These are phyloP conservation scores for Clarias platycephalus DNA, from an alignment of 2,797 vertebrate species.

Conservation along the genomic window DNA sequence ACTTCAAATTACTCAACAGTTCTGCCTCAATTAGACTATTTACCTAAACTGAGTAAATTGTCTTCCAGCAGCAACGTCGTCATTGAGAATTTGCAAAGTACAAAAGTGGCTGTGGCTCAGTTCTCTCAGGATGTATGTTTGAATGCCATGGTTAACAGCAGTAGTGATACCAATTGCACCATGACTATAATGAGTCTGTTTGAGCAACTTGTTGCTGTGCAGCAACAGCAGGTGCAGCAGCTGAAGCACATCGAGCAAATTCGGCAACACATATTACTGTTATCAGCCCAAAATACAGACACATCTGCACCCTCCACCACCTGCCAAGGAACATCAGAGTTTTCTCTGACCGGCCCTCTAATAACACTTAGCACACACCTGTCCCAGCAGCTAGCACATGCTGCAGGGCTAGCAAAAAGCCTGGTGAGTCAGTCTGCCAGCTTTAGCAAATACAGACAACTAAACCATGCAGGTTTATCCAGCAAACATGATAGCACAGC, in stretches of 20 bases:
- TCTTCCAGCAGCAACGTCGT: slow-evolving; percentile 97
- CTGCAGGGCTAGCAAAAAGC: slow-evolving; percentile 96
- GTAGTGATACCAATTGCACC: slow-evolving; percentile 57
- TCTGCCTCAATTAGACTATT: slow-evolving; percentile 90
- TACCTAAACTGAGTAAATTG: slow-evolving; percentile 90
- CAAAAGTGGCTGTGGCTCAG: slow-evolving; percentile 97
- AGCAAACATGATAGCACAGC: slow-evolving; percentile 74
- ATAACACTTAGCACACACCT: slow-evolving; percentile 95
- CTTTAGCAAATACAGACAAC: slow-evolving; percentile 90
- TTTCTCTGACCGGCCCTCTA: slow-evolving; percentile 86
- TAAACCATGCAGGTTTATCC: slow-evolving; percentile 32
- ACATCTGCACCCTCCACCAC: slow-evolving; percentile 81
- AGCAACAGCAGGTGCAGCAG: slow-evolving; percentile 98
- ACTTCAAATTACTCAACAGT: slow-evolving; percentile 88
- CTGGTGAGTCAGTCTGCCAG: slow-evolving; percentile 95
- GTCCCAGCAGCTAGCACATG: slow-evolving; percentile 97
- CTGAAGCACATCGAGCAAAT: slow-evolving; percentile 98
- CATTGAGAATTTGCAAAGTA: slow-evolving; percentile 97
- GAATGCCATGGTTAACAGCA: slow-evolving; percentile 33
- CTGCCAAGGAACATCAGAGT: slow-evolving; percentile 84
- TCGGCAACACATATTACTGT: slow-evolving; percentile 91
- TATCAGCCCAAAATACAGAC: slow-evolving; percentile 90
- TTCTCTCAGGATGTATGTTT: slow-evolving; percentile 90
- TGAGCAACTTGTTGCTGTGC: slow-evolving; percentile 92
- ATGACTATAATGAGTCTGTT: slow-evolving; percentile 88